A percentile compares a stretch with the other conserved stretches of the same genome.
phyloP scores from a whole-genome alignment of 2,113 vertebrate genomes.

The Dromiciops gliroides region DNA sequence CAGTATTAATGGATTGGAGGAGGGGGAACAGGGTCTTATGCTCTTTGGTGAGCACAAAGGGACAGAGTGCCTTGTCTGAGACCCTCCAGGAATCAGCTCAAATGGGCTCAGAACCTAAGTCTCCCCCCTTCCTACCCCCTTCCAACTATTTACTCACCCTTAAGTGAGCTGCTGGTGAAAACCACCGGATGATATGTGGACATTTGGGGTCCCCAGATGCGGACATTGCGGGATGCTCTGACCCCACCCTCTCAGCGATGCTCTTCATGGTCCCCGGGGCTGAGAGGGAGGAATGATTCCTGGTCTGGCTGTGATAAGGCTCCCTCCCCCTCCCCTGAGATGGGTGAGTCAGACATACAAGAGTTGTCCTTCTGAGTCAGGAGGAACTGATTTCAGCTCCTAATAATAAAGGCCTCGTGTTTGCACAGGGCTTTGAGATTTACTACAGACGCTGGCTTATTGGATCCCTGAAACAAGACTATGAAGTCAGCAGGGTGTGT shows the following conservation, averaged over 20 bases:
- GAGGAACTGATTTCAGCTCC: background rate
- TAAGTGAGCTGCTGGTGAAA: background rate
- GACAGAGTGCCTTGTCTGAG: too few species aligned
- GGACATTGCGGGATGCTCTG: background rate
- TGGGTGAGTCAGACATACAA: background rate
- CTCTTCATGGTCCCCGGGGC: background rate
- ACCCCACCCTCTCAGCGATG: background rate
- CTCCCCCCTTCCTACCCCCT: background rate
- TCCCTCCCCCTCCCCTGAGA: background rate
- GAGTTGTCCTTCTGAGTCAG: background rate
- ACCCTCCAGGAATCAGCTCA: too few species aligned
- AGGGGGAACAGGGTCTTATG: background rate
- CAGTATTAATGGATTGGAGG: background rate
- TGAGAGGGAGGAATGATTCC: background rate
- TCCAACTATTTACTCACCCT: background rate
- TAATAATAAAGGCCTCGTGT: background rate
- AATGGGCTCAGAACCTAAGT: background rate
- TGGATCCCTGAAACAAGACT: background rate
- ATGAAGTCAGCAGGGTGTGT: background rate
- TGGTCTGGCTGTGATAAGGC: background rate
- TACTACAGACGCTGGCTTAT: background rate
- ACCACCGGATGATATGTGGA: background rate
- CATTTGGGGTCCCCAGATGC: background rate
- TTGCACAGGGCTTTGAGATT: background rate
- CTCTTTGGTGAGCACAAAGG: too few species aligned